Base-by-base conservation (phyloP, 2,888 invertebrate genomes). In the Oithona nana region DNA sequence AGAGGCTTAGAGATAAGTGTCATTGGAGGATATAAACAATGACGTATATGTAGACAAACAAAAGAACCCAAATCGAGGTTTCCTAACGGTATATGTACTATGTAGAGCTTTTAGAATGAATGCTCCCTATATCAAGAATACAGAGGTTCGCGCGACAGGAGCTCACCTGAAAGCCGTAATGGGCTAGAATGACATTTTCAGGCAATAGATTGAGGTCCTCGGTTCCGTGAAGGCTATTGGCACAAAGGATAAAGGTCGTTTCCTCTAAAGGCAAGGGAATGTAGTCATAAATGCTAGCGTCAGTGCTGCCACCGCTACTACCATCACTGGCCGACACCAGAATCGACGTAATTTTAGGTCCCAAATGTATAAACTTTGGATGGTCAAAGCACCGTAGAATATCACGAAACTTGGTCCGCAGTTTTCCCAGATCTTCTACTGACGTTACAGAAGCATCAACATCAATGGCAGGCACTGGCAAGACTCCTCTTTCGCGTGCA, bases 401-500 rank as follows among this genome's bases (percentile, higher is more conserved):
- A 3, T 59, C 59, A 1, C 11, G 31, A n/a, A 59, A 50, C 20
- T 48, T 50, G 13, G 28, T 16, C 24, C 39, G 8, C 48, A 59
- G 6, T 24, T 49, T 29, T 24, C 20, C 16, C 16, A 26, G 22
- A 50, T 59, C 59, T 3, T 20, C 28, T 13, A 50, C n/a, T 13
- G 48, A 50, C 2, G 24, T 28, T 16, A 59, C 59, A 49, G 24
- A 22, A 3, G 49, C 13, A 13, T n/a, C 50, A 3, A 59, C 29
- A 28, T 59, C 59, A 48, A 59, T 24, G 26, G 59, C 59, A 22
- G 59, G 59, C 4, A 59, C 59, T 26, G 50, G 50, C 48, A 50
- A 22, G 31, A 59, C 50, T 16, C 3, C 48, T 50, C 59, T 48
- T n/a, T 59, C 48, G 8, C 59, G 59, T 26, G 28, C 22, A 49